Base-by-base conservation (phyloP, 2,888 invertebrate genomes). In the Tachystola acroxantha region DNA sequence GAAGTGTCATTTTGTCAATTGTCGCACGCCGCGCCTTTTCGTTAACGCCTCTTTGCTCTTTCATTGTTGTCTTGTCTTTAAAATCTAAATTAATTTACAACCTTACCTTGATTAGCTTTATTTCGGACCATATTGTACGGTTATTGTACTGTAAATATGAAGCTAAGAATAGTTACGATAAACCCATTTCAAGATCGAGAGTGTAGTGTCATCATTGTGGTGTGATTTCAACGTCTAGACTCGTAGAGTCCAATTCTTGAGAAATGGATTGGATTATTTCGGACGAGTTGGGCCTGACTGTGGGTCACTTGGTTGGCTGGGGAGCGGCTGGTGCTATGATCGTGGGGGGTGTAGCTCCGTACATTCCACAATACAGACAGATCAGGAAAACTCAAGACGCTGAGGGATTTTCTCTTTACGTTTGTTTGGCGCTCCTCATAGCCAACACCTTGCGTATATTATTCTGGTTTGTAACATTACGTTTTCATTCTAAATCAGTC, bases 371-470 rank as follows among this genome's bases (percentile, higher is more conserved):
- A 68, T 99, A 98, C 70, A 89, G 92, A 53, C 97, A 99, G 84
- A 99, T 99, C 43, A 93, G 91, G 69, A 91, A 89, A 56, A 94
- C 95, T 22, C 94, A 95, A 75, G 97, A 98, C 88, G 94, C 97
- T 10, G 97, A 98, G 58, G 99, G 99, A 7, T 99, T 99, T 84
- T 99, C 99, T 0, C 88, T 97, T 31, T 96, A 96, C 74, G 99
- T 99, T 35, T 99, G 99, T 76, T 89, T 99, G 53, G 95, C 97
- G 13, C 90, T 99, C 37, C 89, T 99, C 32, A 90, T 98, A 65
- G 99, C 99, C 43, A 99, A 99, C 76, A 98, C 96, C 37, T 89
- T 99, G 47, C 91, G 99, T 66, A 98, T 99, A 70, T 89, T 98
- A 62, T 99, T 99, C 88, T 99, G 99, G 99, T 99, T 88, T 88